Conservation (phyloP, 1,140 invertebrate species). For the Drosophila baimaii region DNA sequence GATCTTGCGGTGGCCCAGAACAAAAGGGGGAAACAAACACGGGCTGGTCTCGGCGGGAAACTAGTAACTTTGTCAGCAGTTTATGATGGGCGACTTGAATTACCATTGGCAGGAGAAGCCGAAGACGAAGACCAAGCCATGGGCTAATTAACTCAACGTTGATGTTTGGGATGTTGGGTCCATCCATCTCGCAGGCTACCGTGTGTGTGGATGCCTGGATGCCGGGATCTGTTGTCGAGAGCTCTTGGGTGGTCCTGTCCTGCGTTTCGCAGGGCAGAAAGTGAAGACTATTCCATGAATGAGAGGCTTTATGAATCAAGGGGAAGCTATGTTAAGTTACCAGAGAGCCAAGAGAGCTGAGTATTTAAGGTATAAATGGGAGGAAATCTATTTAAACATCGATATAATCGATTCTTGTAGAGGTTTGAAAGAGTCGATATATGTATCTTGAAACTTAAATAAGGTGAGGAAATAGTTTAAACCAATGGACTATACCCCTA, state of each 20-base stretch:
- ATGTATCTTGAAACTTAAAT: too few species aligned
- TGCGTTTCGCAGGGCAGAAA: constrained; percentile 6
- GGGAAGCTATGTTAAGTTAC: neutral
- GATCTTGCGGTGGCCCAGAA: constrained; percentile 68
- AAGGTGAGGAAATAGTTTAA: too few species aligned
- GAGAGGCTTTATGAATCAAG: constrained; percentile 34
- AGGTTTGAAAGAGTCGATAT: too few species aligned
- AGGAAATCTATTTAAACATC: too few species aligned
- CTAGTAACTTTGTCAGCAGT: constrained; percentile 71
- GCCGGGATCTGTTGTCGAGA: neutral
- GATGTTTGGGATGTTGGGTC: constrained; percentile 4
- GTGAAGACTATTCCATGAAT: constrained; percentile 31
- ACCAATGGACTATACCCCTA: too few species aligned
- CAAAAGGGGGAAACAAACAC: constrained; percentile 27
- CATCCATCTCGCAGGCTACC: constrained; percentile 28
- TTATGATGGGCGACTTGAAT: constrained; percentile 74
- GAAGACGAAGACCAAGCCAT: neutral
- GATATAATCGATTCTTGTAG: too few species aligned
- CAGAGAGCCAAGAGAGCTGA: neutral
- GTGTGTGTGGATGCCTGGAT: constrained; percentile 15
- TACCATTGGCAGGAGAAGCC: constrained; percentile 38
- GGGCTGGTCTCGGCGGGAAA: constrained; percentile 2
- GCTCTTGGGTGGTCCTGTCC: constrained; percentile 39
- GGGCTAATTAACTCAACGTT: constrained; percentile 48
- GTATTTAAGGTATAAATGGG: too few species aligned